Evolutionary conservation across 1,140 invertebrate genomes (phyloP).

Genomic region (Ephestia elutella): DNA sequence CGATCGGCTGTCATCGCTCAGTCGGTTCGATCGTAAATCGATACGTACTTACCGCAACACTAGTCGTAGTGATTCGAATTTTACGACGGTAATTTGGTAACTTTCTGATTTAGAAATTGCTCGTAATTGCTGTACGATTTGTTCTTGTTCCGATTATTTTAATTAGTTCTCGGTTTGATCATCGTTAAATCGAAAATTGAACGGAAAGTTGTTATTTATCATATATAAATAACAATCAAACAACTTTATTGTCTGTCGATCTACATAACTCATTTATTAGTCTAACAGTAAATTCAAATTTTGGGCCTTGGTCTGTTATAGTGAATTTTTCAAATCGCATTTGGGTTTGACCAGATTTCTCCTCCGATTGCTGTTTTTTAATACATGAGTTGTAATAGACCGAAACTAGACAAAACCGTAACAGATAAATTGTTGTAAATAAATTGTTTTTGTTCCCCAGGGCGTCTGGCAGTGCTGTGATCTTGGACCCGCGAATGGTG

Average conservation of each 20-base stretch:
- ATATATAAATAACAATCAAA: not conserved
- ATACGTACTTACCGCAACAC: conserved; percentile 57
- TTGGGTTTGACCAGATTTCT: no score
- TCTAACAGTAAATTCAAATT: not conserved
- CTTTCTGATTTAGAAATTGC: conserved; percentile 38
- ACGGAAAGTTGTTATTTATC: not conserved
- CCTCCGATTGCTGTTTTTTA: no score
- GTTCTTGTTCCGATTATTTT: not conserved
- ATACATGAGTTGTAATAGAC: no score
- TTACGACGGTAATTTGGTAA: conserved; percentile 55
- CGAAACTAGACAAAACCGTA: no score
- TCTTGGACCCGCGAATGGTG: conserved; percentile 90
- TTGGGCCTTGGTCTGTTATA: no score
- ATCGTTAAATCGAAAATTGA: conserved; percentile 2
- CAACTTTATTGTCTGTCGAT: not conserved
- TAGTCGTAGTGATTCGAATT: conserved; percentile 55
- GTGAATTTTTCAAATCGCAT: no score
- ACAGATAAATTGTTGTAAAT: no score
- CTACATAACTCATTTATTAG: not conserved
- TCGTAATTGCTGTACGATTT: conserved; percentile 6
- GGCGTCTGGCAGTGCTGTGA: conserved; percentile 86
- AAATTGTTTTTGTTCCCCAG: conserved; percentile 61
- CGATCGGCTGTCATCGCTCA: conserved; percentile 53
- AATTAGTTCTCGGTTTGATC: not conserved
- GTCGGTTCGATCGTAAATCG: conserved; percentile 59